Evolutionary conservation across 2,888 invertebrate species (phyloP).

Genomic region (Tachina lurida): DNA sequence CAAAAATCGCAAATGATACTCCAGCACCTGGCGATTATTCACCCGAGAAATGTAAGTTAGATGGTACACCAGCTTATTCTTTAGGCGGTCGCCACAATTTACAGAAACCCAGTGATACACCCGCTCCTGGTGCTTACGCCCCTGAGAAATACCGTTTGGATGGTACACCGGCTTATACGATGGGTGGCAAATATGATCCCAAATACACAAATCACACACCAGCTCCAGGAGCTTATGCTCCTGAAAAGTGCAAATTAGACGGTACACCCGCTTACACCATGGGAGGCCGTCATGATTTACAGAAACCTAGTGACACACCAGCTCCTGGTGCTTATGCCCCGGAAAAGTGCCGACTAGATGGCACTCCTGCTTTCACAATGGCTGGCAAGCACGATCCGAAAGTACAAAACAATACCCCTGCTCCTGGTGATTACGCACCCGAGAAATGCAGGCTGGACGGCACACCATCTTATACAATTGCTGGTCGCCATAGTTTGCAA

Average conservation of each 20-base stretch:
- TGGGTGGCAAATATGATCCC: conserved; percentile 84
- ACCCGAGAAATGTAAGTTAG: conserved; percentile 86
- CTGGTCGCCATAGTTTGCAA: conserved; percentile 84
- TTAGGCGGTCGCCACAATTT: conserved; percentile 87
- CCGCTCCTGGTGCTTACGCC: conserved; percentile 86
- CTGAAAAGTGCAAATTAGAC: conserved; percentile 82
- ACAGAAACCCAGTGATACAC: conserved; percentile 84
- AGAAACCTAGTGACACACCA: conserved; percentile 83
- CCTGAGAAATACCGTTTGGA: conserved; percentile 85
- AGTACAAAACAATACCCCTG: conserved; percentile 83
- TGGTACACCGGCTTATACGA: conserved; percentile 83
- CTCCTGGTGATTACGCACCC: conserved; percentile 86
- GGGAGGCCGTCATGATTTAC: conserved; percentile 83
- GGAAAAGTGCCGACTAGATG: conserved; percentile 81
- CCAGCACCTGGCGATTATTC: conserved; percentile 85
- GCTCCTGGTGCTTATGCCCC: conserved; percentile 84
- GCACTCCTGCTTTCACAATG: conserved; percentile 83
- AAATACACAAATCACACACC: conserved; percentile 85
- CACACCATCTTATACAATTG: conserved; percentile 85
- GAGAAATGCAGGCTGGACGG: conserved; percentile 84
- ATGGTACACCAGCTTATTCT: conserved; percentile 85
- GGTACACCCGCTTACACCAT: conserved; percentile 83
- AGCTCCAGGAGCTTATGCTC: conserved; percentile 84
- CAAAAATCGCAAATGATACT: conserved; percentile 81
- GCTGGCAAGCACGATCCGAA: conserved; percentile 84